These are phyloP conservation scores for Dicaeum eximium DNA, from an alignment of 2,113 vertebrate species.

Conservation along the genomic window DNA sequence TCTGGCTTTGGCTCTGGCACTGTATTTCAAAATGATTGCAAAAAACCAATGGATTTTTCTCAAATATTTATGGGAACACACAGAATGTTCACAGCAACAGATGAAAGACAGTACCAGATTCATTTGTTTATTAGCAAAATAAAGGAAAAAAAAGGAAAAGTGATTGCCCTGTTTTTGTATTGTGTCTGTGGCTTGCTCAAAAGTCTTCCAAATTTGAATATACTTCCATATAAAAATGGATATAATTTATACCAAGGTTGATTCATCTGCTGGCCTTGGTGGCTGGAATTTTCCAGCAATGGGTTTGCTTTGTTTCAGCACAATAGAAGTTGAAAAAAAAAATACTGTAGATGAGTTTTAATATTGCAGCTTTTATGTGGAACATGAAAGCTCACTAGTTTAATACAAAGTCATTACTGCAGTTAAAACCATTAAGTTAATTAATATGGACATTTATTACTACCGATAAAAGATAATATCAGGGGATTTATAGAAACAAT, in stretches of 20 bases:
- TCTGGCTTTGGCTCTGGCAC: background rate
- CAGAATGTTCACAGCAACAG: background rate
- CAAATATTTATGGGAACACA: background rate
- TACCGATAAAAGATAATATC: constrained; percentile 43
- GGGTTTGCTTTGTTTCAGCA: constrained; percentile 51
- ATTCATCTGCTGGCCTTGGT: background rate
- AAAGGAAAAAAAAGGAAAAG: accelerated
- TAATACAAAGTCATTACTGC: constrained; percentile 57
- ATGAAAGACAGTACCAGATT: background rate
- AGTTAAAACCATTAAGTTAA: constrained; percentile 65
- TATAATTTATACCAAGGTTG: background rate
- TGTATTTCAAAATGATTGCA: background rate
- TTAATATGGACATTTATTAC: constrained; percentile 64
- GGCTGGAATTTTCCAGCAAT: background rate
- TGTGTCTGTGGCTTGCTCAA: background rate
- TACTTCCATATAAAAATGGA: background rate
- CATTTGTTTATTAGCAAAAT: background rate
- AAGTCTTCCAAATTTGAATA: background rate
- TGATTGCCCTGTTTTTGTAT: background rate
- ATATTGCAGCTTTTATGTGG: constrained; percentile 53
- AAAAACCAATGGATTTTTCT: background rate
- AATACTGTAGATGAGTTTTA: constrained; percentile 36
- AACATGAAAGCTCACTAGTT: constrained; percentile 24
- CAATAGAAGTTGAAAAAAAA: constrained; percentile 26
- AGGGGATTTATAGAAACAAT: constrained; percentile 58